A percentile compares a stretch with the other conserved stretches of the same genome.
These are phyloP conservation scores for Clistopyga incitator DNA, from an alignment of 2,888 invertebrate genomes.

Conservation along the genomic window DNA sequence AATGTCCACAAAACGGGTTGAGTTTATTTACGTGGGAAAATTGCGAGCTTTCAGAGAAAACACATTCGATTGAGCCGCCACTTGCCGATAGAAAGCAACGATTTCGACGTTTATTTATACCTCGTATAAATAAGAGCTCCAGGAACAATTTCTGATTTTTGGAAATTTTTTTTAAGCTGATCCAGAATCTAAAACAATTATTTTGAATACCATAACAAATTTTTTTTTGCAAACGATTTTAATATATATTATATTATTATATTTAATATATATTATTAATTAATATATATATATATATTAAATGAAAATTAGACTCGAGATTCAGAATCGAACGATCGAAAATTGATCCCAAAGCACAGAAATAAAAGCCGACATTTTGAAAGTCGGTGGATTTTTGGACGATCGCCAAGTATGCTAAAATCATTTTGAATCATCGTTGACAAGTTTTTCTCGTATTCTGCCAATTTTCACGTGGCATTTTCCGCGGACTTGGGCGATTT, in stretches of 20 bases:
- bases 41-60: constrained; percentile 3
- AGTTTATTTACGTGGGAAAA: neutral
- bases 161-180: neutral
- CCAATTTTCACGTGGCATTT: constrained; percentile 16
- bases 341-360: neutral
- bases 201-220: too few species aligned
- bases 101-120: neutral
- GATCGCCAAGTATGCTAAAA: constrained; percentile 21
- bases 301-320: too few species aligned
- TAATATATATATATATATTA: too few species aligned
- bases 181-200: too few species aligned
- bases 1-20: neutral
- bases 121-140: too few species aligned
- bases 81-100: neutral
- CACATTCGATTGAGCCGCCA: neutral
- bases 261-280: too few species aligned
- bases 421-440: constrained; percentile 8
- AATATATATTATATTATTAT: too few species aligned
- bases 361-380: neutral
- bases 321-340: neutral
- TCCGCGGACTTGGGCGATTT: neutral
- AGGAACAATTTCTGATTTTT: neutral
- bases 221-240: too few species aligned
- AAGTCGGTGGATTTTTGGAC: constrained; percentile 7
- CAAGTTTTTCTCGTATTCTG: constrained; percentile 8